Base-by-base conservation (phyloP, 1,140 invertebrate genomes). In the Drosophila seguyi region DNA sequence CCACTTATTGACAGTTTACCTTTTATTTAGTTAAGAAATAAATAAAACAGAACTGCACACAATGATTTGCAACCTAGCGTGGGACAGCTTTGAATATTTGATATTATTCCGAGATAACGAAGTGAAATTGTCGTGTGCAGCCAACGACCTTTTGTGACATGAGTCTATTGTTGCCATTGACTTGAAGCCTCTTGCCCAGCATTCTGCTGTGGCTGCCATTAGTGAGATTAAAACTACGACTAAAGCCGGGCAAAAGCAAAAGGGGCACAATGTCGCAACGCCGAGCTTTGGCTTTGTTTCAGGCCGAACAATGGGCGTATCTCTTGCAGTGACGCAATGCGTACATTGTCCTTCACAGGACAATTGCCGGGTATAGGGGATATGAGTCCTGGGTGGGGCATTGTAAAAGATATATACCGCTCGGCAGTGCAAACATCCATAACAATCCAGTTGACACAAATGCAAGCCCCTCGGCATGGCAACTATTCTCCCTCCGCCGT, bases 141-240 rank as follows among this genome's bases (percentile, higher is more conserved):
- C 44, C 31, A 47, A 60, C 67, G 47, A 78, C 74, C 75, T 78
- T 55, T 78, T 67, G 44, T 68, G 73, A 77, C 73, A 76, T 68
- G 48, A 68, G 55, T 27, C 42, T 18, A 55, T 71, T 72, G 69
- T 48, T 18, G 36, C 66, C 69, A 72, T 53, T n/a, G 53, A 68
- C 69, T 53, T 59, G 36, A 53, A 67, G 39, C 38, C 55, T 42
- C 8, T 38, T 20, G 20, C 4, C 20, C 34, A 6, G 34, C 14
- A 6, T n/a, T 55, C 52, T n/a, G 20, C 52, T 55, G 52, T 41
- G 36, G 55, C 55, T 81, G 84, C 84, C 85, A 88, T 88, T 88
- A 88, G 84, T 88, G 84, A 90, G 85, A 88, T 88, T 88, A 88
- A 88, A 88, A 88, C 84, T 88, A 87, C 80, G 73, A 56, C 67